These are phyloP conservation scores for Xiphophorus birchmanni DNA, from an alignment of 2,797 vertebrate genomes.

Conservation along the genomic window DNA sequence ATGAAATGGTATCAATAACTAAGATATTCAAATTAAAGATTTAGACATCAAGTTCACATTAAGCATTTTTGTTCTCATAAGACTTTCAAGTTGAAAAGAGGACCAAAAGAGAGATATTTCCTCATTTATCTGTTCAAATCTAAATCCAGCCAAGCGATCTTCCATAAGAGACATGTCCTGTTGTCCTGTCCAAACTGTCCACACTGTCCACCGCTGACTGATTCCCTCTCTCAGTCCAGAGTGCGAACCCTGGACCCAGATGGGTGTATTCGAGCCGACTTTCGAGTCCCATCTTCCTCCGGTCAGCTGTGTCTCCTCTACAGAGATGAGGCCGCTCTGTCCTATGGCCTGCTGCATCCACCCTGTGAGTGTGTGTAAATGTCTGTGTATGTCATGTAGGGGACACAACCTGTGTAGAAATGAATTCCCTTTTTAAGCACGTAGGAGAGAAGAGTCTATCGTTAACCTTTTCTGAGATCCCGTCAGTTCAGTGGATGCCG, in stretches of 20 bases:
- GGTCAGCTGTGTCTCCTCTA: constrained; percentile 88
- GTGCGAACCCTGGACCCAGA: constrained; percentile 67
- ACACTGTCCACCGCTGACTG: constrained; percentile 23
- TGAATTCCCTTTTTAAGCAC: background rate
- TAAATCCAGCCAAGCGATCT: constrained; percentile 38
- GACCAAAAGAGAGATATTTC: background rate
- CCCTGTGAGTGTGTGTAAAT: constrained; percentile 84
- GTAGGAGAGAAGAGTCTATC: background rate
- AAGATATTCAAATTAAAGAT: background rate
- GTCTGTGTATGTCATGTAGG: constrained; percentile 7
- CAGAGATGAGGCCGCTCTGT: constrained; percentile 75
- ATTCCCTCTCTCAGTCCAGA: constrained; percentile 70
- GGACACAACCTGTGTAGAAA: constrained; percentile 36
- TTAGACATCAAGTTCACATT: background rate
- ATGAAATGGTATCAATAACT: background rate
- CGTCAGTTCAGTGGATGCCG: background rate
- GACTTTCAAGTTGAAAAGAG: background rate
- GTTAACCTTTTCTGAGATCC: background rate
- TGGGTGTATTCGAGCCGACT: constrained; percentile 91
- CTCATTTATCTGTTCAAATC: background rate
- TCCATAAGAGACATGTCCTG: constrained; percentile 18
- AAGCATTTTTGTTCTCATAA: background rate
- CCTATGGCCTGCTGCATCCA: constrained; percentile 90
- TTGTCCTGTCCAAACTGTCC: constrained; percentile 2
- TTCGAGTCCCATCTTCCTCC: constrained; percentile 82